Percentiles rank a stretch among this genome's conserved stretches.
Conservation (phyloP, 2,113 vertebrate genomes). For the Mustela nigripes region DNA sequence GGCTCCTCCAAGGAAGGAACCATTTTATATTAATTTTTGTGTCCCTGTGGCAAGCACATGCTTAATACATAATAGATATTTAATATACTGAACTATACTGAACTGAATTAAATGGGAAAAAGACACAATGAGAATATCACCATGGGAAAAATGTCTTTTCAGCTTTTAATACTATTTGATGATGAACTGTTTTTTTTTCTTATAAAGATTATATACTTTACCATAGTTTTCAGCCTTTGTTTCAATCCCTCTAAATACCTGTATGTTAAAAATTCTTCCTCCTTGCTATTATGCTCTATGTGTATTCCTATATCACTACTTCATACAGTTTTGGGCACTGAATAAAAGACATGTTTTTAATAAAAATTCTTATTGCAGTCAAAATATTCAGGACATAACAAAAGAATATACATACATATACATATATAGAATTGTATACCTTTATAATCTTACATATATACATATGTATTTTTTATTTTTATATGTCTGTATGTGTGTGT, state of each 20-base stretch:
- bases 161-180: slow-evolving; percentile 6
- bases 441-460: too few species aligned
- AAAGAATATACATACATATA: background rate
- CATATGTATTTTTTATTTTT: too few species aligned
- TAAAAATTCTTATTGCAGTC: background rate
- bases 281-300: background rate
- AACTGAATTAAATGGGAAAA: slow-evolving; percentile 36
- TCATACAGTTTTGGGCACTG: background rate
- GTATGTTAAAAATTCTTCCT: background rate
- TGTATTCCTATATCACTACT: background rate
- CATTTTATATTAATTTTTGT: background rate
- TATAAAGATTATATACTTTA: background rate
- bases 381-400: slow-evolving; percentile 43
- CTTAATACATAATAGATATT: background rate
- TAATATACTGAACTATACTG: background rate
- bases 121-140: background rate
- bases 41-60: background rate
- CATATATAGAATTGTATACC: too few species aligned
- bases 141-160: background rate
- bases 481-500: too few species aligned
- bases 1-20: background rate
- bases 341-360: background rate
- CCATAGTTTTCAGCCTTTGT: background rate
- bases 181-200: background rate
- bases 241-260: background rate